A percentile compares a stretch with the other conserved stretches of the same genome.
Evolutionary conservation across 2,888 invertebrate species (phyloP).

Genomic region (Ophion ventricosus): DNA sequence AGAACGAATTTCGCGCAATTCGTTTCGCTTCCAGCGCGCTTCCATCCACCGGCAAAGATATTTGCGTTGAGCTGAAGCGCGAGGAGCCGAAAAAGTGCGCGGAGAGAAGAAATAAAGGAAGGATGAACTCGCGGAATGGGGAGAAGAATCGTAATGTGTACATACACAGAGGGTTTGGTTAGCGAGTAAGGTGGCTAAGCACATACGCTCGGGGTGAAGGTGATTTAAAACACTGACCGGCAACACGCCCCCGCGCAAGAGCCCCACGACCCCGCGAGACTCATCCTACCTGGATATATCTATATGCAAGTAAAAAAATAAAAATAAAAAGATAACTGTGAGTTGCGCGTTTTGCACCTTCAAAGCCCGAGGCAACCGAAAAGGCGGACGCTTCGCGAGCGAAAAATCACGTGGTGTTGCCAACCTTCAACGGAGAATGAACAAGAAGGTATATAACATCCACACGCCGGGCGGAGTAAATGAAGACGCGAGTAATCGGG

Average conservation of each 20-base stretch:
- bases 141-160: slow-evolving; percentile 46
- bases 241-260: slow-evolving; percentile 72
- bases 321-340: slow-evolving; percentile 21
- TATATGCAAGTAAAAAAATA: slow-evolving; percentile 34
- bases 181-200: slow-evolving; percentile 61
- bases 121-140: slow-evolving; percentile 29
- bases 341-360: slow-evolving; percentile 54
- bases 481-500: slow-evolving; percentile 81
- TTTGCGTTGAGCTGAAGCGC: slow-evolving; percentile 42
- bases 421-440: slow-evolving; percentile 45
- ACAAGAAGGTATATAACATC: slow-evolving; percentile 47
- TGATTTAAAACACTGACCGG: slow-evolving; percentile 81
- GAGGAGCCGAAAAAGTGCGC: slow-evolving; percentile 26
- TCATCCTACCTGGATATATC: slow-evolving; percentile 51
- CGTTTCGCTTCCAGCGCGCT: slow-evolving; percentile 50
- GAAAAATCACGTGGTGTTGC: slow-evolving; percentile 70
- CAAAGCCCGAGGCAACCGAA: slow-evolving; percentile 68
- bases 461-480: slow-evolving; percentile 77
- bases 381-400: slow-evolving; percentile 71
- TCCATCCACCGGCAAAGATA: slow-evolving; percentile 35
- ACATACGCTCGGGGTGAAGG: slow-evolving; percentile 72
- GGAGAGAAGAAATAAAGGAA: slow-evolving; percentile 22
- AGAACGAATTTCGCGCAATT: slow-evolving; percentile 53
- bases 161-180: slow-evolving; percentile 29
- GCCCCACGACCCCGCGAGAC: slow-evolving; percentile 56